Evolutionary conservation across 2,888 invertebrate species (phyloP).

Genomic region (Anthrax anthrax): DNA sequence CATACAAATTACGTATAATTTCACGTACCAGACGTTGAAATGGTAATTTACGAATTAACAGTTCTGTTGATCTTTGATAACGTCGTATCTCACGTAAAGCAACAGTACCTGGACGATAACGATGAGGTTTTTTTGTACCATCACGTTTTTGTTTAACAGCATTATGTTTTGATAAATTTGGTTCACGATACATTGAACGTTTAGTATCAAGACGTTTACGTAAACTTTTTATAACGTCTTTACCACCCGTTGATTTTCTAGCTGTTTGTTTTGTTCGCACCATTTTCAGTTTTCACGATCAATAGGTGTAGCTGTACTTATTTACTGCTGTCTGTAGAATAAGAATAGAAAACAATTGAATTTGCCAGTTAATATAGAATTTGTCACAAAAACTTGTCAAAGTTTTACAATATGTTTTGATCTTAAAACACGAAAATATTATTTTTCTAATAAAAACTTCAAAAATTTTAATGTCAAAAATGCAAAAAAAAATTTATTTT

Average conservation of each 20-base stretch:
- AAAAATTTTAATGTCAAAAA: no score
- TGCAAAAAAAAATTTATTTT: no score
- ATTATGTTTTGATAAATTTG: background rate
- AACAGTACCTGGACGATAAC: slow-evolving; percentile 85
- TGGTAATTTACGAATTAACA: slow-evolving; percentile 79
- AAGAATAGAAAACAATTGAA: no score
- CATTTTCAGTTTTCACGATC: no score
- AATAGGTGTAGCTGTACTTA: no score
- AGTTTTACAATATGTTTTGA: no score
- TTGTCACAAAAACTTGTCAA: no score
- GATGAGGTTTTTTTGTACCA: slow-evolving; percentile 84
- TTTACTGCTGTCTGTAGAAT: no score
- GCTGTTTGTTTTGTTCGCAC: slow-evolving; percentile 90
- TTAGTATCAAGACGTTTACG: background rate
- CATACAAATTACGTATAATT: slow-evolving; percentile 75
- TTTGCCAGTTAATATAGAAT: no score
- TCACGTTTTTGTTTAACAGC: slow-evolving; percentile 21
- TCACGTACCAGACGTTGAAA: slow-evolving; percentile 86
- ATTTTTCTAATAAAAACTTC: no score
- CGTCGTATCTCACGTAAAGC: slow-evolving; percentile 86
- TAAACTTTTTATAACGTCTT: slow-evolving; percentile 38
- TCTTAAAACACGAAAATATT: no score
- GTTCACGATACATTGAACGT: background rate
- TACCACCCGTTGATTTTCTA: slow-evolving; percentile 85
- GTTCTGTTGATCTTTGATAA: slow-evolving; percentile 84